These are phyloP conservation scores for Luehdorfia chinensis DNA, from an alignment of 1,140 invertebrate species.

Conservation along the genomic window DNA sequence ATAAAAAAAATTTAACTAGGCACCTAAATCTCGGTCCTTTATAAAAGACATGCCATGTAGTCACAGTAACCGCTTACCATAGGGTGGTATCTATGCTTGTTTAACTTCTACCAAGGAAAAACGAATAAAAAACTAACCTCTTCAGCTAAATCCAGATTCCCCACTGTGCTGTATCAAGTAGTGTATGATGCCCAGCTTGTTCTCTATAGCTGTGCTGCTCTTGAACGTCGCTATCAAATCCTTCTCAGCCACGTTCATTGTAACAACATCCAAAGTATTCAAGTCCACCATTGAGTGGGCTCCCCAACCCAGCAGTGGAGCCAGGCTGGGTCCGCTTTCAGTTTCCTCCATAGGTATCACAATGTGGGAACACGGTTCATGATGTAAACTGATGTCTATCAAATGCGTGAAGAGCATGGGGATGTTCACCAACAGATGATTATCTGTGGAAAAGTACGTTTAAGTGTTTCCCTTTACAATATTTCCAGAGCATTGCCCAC, in stretches of 20 bases:
- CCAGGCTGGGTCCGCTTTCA: conserved; percentile 80
- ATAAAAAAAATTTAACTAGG: no score
- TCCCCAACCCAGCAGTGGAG: conserved; percentile 79
- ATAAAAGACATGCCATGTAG: no score
- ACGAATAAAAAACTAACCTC: conserved; percentile 79
- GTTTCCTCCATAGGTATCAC: conserved; percentile 79
- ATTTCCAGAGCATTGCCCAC: no score
- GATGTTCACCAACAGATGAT: conserved; percentile 87
- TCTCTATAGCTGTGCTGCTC: conserved; percentile 80
- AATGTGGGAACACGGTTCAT: conserved; percentile 89
- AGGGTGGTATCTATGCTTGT: no score
- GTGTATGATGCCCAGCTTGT: conserved; percentile 86
- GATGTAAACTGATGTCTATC: conserved; percentile 86
- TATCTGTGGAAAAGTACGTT: conserved; percentile 80
- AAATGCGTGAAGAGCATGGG: conserved; percentile 88
- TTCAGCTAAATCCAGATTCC: conserved; percentile 83
- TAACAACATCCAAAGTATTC: conserved; percentile 83
- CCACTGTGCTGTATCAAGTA: conserved; percentile 86
- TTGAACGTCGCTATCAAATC: conserved; percentile 84
- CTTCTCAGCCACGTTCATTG: conserved; percentile 79
- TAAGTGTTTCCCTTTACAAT: no score
- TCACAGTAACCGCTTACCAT: no score
- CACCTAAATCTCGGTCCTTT: no score
- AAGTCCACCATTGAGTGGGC: conserved; percentile 80
- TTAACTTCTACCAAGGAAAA: no score